Percentiles rank a stretch among this genome's conserved stretches.
Conservation (phyloP, 2,888 invertebrate species). For the Cheilosia pagana region DNA sequence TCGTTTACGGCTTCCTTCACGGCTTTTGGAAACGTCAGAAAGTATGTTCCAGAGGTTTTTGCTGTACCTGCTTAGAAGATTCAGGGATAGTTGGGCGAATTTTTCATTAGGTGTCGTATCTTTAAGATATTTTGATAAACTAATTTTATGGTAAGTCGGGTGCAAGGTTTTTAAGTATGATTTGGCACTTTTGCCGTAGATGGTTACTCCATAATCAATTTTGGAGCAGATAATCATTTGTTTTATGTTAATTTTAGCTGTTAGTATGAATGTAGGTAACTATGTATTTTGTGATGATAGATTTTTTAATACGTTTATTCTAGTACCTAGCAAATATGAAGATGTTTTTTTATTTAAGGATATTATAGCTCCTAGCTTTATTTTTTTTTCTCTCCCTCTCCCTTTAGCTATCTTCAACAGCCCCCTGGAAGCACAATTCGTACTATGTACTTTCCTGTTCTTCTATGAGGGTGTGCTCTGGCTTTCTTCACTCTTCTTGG, state of each 20-base stretch:
- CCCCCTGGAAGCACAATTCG: too few species aligned
- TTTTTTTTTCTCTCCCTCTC: too few species aligned
- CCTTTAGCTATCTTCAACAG: too few species aligned
- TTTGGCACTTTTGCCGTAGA: conserved; percentile 20
- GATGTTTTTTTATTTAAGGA: too few species aligned
- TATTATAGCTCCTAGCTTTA: too few species aligned
- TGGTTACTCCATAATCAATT: conserved; percentile 14
- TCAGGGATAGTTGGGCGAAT: conserved; percentile 3
- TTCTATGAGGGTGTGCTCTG: too few species aligned
- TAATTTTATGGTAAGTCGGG: neutral
- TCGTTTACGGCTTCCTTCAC: conserved; percentile 1
- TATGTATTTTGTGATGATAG: too few species aligned
- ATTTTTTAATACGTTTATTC: neutral
- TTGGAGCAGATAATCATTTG: conserved; percentile 9
- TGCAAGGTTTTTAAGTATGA: conserved; percentile 5
- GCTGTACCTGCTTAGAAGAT: neutral
- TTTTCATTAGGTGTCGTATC: conserved; percentile 6
- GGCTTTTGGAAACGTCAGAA: neutral
- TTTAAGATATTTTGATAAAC: conserved; percentile 1
- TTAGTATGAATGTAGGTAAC: too few species aligned
- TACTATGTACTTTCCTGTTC: too few species aligned
- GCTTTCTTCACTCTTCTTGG: too few species aligned
- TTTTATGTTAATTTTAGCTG: neutral
- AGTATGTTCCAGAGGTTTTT: neutral
- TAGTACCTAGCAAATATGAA: neutral